phyloP scores from a whole-genome alignment of 2,113 vertebrate genomes.

The Pseudonaja textilis region DNA sequence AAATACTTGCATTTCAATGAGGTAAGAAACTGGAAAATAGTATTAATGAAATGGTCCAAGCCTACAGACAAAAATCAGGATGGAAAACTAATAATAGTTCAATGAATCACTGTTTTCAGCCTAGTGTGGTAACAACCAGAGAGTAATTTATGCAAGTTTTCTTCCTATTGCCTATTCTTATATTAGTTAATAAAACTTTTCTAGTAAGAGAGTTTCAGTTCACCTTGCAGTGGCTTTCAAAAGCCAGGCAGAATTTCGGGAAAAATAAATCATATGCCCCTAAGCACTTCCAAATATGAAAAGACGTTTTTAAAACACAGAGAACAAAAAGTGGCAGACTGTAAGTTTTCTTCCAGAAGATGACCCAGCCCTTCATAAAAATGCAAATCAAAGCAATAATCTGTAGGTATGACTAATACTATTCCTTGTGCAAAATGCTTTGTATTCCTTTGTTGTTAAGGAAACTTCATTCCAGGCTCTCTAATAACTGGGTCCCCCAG shows the following conservation, averaged over 20 bases:
- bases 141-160: not conserved
- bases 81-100: not conserved
- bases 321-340: not conserved
- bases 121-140: not conserved
- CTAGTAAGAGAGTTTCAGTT: not conserved
- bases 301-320: not conserved
- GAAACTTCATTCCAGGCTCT: not conserved
- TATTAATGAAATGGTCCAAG: not conserved
- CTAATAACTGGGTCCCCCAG: not conserved
- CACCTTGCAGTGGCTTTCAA: not conserved
- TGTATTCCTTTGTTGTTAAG: constrained; percentile 2
- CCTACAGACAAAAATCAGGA: not conserved
- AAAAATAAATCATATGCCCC: not conserved
- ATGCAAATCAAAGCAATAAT: constrained; percentile 9
- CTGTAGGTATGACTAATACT: constrained; percentile 1
- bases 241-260: not conserved
- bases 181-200: not conserved
- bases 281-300: not conserved
- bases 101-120: not conserved
- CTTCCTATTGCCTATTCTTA: not conserved
- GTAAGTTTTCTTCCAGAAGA: not conserved
- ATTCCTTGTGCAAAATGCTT: not conserved
- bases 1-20: constrained; percentile 45
- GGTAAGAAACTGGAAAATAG: not conserved
- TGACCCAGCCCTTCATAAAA: not conserved